Conservation (phyloP, 2,113 vertebrate species). For the Cryptomyrus ogoouensis region DNA sequence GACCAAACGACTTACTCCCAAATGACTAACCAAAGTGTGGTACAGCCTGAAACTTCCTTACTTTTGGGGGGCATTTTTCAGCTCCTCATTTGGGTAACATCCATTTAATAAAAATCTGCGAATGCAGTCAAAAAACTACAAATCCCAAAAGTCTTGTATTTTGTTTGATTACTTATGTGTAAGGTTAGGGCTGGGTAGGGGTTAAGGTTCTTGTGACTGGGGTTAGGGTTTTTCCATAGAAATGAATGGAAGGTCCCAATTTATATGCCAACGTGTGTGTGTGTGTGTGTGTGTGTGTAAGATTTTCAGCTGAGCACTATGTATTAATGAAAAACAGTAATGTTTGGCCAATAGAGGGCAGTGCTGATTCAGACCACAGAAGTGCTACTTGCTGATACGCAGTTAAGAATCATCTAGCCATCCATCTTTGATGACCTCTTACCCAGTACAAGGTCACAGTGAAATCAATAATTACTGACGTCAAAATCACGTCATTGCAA, state of each 20-base stretch:
- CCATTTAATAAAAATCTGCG: too few relatives aligned
- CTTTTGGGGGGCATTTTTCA: too few relatives aligned
- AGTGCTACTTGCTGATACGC: background rate
- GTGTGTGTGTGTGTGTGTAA: background rate
- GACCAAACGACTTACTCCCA: background rate
- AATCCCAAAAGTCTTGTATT: too few relatives aligned
- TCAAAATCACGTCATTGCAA: background rate
- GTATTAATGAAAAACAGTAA: background rate
- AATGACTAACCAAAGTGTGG: background rate
- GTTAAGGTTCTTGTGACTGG: too few relatives aligned
- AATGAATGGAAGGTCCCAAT: too few relatives aligned
- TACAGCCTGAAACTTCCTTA: too few relatives aligned
- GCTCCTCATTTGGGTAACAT: too few relatives aligned
- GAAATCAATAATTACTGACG: background rate
- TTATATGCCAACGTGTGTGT: background rate
- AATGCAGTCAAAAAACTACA: too few relatives aligned
- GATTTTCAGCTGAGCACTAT: background rate
- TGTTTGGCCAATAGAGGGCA: background rate
- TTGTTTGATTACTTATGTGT: too few relatives aligned
- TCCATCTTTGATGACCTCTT: background rate
- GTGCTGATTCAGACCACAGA: background rate
- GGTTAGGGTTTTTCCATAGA: too few relatives aligned
- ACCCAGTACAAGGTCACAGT: background rate
- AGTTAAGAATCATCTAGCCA: background rate
- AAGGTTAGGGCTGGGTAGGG: too few relatives aligned